Conservation (phyloP, 2,888 invertebrate species). For the Phoronis australis region DNA sequence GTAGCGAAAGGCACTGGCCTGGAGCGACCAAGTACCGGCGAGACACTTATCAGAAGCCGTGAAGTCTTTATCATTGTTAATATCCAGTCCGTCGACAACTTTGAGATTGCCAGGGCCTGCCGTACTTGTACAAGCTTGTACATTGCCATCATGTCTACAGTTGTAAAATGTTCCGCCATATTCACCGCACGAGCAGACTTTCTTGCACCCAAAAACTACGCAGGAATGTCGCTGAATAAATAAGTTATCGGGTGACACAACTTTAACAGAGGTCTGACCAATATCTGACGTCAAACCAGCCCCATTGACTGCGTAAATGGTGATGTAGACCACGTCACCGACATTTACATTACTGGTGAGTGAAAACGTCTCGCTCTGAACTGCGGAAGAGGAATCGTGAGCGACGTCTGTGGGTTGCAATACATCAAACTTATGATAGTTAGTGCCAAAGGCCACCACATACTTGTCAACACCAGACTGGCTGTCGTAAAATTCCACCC, state of each 20-base stretch:
- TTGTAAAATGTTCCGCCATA: constrained; percentile 3
- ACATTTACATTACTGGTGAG: constrained; percentile 3
- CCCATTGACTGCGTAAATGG: constrained; percentile 2
- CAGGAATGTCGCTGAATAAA: constrained; percentile 16
- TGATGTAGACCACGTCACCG: neutral
- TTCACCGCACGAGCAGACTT: constrained; percentile 18
- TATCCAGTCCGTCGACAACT: neutral
- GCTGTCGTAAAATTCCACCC: constrained; percentile 3
- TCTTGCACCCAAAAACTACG: constrained; percentile 12
- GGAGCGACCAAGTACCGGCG: neutral
- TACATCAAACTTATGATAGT: neutral
- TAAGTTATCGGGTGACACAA: neutral
- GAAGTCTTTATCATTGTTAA: neutral
- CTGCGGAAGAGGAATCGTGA: no score
- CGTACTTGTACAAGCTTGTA: neutral
- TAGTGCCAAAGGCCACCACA: neutral
- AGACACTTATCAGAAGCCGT: neutral
- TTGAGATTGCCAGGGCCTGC: no score
- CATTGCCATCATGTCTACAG: neutral
- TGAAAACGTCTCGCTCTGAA: neutral
- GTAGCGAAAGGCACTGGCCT: no score
- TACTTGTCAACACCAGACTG: constrained; percentile 1
- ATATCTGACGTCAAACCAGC: constrained; percentile 9
- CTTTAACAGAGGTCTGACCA: constrained; percentile 1
- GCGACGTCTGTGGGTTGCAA: neutral